Evolutionary conservation across 1,140 invertebrate genomes (phyloP), one percentile per base, ranked within the genome.

Genomic region (Fopius arisanus): DNA sequence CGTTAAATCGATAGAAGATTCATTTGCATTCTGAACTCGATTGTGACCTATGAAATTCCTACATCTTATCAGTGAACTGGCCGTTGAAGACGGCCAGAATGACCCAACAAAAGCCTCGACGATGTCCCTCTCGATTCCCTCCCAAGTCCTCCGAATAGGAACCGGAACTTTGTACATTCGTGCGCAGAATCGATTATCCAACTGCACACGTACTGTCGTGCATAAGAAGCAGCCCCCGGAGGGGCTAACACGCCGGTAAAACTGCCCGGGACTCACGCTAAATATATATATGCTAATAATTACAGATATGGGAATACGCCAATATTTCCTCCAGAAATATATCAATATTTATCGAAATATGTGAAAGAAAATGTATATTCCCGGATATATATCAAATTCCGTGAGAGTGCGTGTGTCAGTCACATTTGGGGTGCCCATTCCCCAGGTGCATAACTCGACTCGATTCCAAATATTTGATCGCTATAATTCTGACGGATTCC

Each of bases 151-250:
- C 43, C 71, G 76, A 82, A 84, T 84, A 84, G 84, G 82, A 85
- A 85, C 84, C 84, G 83, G 84, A 85, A 85, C 83, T 71, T 73
- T 65, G 69, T 33, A 63, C 69, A 51, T 83, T 74, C 84, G 84
- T 84, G 84, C 80, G 78, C 78, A 78, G 84, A 85, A 85, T 85
- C 73, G 79, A 79, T 76, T 83, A 81, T 75, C 54, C 76, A 79
- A 81, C 78, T 79, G 83, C 77, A 78, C 77, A 69, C 69, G 76
- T 77, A 76, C 78, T 67, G 40, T 69, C 69, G 72, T 79, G 83
- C 82, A 85, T 84, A 83, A 65, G 77, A 84, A 83, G 75, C 74
- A 72, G 76, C 78, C 21, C 69, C 68, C 31, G 51, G 43, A 73
- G 70, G 51, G 21, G 33, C 40, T 73, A 23, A 59, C 19, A 59